phyloP scores from a whole-genome alignment of 2,797 vertebrate species.

The Vireo griseus region DNA sequence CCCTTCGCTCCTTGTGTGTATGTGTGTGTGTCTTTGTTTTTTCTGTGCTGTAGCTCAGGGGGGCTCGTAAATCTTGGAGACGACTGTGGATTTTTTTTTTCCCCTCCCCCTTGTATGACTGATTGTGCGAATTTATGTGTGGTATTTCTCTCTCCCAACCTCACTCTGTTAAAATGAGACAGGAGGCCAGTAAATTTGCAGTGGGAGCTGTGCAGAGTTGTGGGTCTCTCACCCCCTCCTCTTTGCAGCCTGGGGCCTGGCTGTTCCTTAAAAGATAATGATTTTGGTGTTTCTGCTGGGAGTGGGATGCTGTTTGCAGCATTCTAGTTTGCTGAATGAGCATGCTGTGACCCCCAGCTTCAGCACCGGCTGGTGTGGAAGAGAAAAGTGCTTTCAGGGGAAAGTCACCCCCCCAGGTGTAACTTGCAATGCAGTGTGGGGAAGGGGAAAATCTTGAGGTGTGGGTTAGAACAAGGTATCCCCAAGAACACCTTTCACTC shows the following conservation, averaged over 20 bases:
- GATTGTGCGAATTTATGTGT: constrained; percentile 75
- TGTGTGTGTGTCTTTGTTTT: constrained; percentile 61
- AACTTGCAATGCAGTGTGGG: not conserved
- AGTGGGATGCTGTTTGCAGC: not conserved
- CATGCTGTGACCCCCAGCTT: not conserved
- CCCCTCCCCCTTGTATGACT: constrained; percentile 37
- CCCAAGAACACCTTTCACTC: not conserved
- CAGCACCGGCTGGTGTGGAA: not conserved
- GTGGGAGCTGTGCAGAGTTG: not conserved
- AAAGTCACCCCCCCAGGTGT: not conserved
- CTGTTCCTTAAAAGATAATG: not conserved
- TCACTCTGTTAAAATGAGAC: constrained; percentile 5
- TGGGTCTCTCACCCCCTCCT: not conserved
- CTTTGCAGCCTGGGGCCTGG: constrained; percentile 6
- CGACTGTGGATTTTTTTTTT: constrained; percentile 44
- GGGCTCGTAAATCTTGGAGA: constrained; percentile 73
- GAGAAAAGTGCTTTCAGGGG: not conserved
- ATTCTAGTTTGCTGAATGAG: not conserved
- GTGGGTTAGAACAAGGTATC: not conserved
- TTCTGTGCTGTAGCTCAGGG: constrained; percentile 70
- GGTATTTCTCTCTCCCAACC: constrained; percentile 51
- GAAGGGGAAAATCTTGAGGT: not conserved
- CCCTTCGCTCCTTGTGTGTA: not conserved
- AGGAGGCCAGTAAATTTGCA: constrained; percentile 47
- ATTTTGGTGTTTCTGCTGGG: not conserved